Evolutionary conservation across 92 coral and sea anemone genomes (phyloP), one percentile per base, ranked within the genome.

Genomic region (Ricordea florida): DNA sequence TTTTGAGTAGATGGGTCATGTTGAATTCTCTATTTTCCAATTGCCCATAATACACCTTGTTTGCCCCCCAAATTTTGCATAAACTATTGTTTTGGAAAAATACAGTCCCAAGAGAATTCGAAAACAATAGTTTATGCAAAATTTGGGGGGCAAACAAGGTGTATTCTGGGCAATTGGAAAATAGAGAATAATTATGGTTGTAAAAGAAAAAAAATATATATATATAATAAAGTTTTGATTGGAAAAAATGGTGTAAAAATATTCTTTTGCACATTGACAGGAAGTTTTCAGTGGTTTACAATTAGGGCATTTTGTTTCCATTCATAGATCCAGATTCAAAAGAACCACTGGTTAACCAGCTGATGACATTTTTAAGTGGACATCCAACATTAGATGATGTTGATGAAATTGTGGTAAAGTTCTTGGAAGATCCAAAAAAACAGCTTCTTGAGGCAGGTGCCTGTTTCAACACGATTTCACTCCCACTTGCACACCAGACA

Each of bases 361-460:
- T 83, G 66, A 29, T 83, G 58, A 44, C 67, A 40, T 76, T 83
- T 62, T 61, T 77, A 27, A 75, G 63, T 65, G 89, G 83, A 27
- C 50, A 48, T 15, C 63, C 66, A 30, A 26, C 47, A 48, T 59
- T 78, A 36, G 76, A 31, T 51, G 42, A 65, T 20, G 15, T 36
- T 69, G 76, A 78, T 15, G 57, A 20, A 20, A 57, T 77, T 41
- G 52, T 47, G 26, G 74, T 85, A 57, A 65, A 52, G 24, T 78
- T 85, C 65, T 18, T 77, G 68, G 72, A 73, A 22, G 76, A 69
- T 23, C 79, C 50, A 24, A 48, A 31, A 21, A 85, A 78, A 47
- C 13, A 23, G 53, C 84, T 78, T 50, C 30, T 85, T 26, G 62
- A 85, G 43, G 90, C 85, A 35, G 85, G 70, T 69, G 52, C 81